Evolutionary conservation across 2,888 invertebrate genomes (phyloP), one percentile per base, ranked within the genome.

Genomic region (Tineola bisselliella): DNA sequence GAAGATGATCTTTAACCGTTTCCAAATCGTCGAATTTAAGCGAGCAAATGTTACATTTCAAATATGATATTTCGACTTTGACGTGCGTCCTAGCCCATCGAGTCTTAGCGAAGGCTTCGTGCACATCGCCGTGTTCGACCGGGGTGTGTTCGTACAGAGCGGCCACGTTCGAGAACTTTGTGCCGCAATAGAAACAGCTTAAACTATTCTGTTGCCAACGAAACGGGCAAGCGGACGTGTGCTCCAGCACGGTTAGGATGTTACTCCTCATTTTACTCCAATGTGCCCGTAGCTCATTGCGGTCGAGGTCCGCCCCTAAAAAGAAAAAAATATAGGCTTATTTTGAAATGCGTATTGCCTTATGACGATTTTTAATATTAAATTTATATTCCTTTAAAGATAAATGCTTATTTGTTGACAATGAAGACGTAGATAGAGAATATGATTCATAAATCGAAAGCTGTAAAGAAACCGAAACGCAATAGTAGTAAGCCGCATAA

Each of bases 21-120:
- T 86, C 84, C 52, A 87, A 77, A 59, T 73, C 75, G 5, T 77
- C 72, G 25, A 84, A 70, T 2, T 73, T 69, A 73, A 76, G 74
- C 31, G 78, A 81, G 62, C 87, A 87, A 0, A 87, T 68, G 65
- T 84, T 87, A 64, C 87, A 87, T 63, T 82, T 84, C 0, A 87
- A 70, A 65, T 84, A 79, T 4, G 87, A 87, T 13, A 87, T 76
- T 59, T 87, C 87, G 18, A 87, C 74, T 65, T 78, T 83, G 0
- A 87, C 69, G 58, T 73, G 76, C 6, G 78, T 79, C 62, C 76
- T 60, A 69, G 68, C 18, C 69, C 72, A 43, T 69, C 68, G 13
- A 3, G 15, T 48, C 73, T 84, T 83, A 1, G 76, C 75, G 61
- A 83, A 80, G 0, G 84, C 83, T 0, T 75, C 79, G 44, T 44